Evolutionary conservation across 1,140 invertebrate genomes (phyloP), one percentile per base, ranked within the genome.

Genomic region (Caerostris darwini): DNA sequence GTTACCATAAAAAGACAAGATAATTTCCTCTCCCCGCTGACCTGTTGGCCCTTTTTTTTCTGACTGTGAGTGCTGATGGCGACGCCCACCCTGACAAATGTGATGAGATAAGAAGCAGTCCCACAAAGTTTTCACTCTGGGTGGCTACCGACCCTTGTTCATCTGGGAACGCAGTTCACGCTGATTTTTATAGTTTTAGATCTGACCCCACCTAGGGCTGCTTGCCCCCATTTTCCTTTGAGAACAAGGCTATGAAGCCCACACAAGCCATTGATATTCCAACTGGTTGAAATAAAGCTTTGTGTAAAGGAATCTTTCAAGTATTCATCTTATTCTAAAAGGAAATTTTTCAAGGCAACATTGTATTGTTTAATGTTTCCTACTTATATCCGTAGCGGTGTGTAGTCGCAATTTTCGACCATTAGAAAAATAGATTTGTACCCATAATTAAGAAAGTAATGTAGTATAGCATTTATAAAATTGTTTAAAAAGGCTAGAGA

Each of bases 141-240:
- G 90, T 81, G 89, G 90, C 10, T 91, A 17, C 50, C 71, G 56
- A 91, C 90, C 34, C 54, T 56, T 14, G 59, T 12, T 87, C 59
- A 12, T 69, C 64, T 8, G 3, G 34, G 17, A 50, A 14, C 12
- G 59, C 85, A 64, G 17, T 69, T 89, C 56, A 56, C 57, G 69
- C 90, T 81, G 69, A n/a, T 71, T 59, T 91, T 91, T 91, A 91
- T 91, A 91, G 90, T 90, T 90, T 90, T 90, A 69, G 64, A 34
- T 54, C 71, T 90, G 19, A 88, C 50, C 17, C 53, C 71, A 34
- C 34, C 71, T 50, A 6, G 12, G 71, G 71, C 8, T 4, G 71
- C 34, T 50, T 77, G 71, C 71, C 71, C 12, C 53, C 71, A 50
- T 77, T 50, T 77, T 50, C 71, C 50, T 77, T 77, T 50, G 53